Base-by-base conservation (phyloP, 2,797 vertebrate species). In the Thamnophis elegans region DNA sequence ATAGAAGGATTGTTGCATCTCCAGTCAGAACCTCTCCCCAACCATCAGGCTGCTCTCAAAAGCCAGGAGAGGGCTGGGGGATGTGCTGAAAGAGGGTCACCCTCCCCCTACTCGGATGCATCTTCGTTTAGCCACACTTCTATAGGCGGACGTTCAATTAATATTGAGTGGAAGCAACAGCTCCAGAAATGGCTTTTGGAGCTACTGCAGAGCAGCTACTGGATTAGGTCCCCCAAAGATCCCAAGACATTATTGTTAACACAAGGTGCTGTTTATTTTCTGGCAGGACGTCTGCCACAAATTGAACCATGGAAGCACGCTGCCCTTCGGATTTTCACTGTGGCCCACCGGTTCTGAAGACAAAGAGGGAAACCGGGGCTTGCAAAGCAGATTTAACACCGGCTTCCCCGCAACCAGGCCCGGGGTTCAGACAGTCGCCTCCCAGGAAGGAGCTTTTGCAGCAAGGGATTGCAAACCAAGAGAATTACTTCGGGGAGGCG, bases 251-350 rank as follows among this genome's bases (percentile, higher is more conserved):
- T 3, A 2, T 59, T 28, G 89, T 97, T 95, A 99, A 99, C 98
- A 98, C 98, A 89, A 98, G 97, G 0, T 93, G 97, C 95, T 97
- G 98, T 95, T 98, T 98, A 97, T 98, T 99, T 91, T 95, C 96
- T 0, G 97, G 97, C 95, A 99, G 97, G 1, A 98, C 98, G 13
- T 98, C 97, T 0, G 97, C 96, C 90, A 98, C 92, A 88, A 99
- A 99, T 89, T 96, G 98, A 95, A 98, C 97, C 20, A 99, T 98
- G 95, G 98, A 97, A 7, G 97, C 96, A 0, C 98, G 98, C 96
- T 99, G 98, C 95, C 99, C 97, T 98, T 99, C 99, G 93, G 99
- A 98, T 97, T 97, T 96, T 99, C 99, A 92, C 99, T 99, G 92
- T 97, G 97, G 89, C 99, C 99, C 97, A 99, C 99, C 98, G 98